Evolutionary conservation across 2,797 vertebrate species (phyloP), one percentile per base, ranked within the genome.

Genomic region (Bryconaethiops microstoma): DNA sequence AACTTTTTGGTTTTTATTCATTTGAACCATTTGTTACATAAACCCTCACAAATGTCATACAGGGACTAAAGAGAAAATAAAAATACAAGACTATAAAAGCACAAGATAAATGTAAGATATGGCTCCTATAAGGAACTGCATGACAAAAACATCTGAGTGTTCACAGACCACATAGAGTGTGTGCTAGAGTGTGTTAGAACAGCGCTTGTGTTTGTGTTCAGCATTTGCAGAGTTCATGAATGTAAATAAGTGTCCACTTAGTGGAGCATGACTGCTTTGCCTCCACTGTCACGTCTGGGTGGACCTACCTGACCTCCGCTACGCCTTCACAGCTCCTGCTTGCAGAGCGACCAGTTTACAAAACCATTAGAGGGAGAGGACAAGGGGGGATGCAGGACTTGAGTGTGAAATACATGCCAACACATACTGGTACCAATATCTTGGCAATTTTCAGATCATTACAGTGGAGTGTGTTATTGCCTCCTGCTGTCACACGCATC

Each of bases 231-330:
- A 55, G 69, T 52, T 79, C 19, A 64, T 70, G 42, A 54, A 75
- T 74, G 71, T 75, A 63, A 70, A 75, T 64, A 57, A 71, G 60
- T 63, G 16, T n/a, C 64, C 35, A 69, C 60, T 74, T 74, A 82
- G 71, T 21, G 21, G 17, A 65, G 21, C 21, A 25, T 68, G 71
- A 69, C 64, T 74, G 76, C 54, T 59, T 78, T 59, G 40, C 63
- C 48, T 82, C 76, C 39, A 21, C 45, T 14, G 9, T 82, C 55
- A 64, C 42, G 52, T 71, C 74, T 70, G 23, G 21, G 23, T 74
- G 23, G 40, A 73, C 70, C 71, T 67, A 67, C 2, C 17, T 68
- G 64, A 79, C 65, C 77, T 70, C 65, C 57, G 77, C 48, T 74
- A 74, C 10, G 12, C 59, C 57, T 29, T 23, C n/a, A 60, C 55